These are phyloP conservation scores for Phalangium opilio DNA, from an alignment of 2,888 invertebrate genomes.

Conservation along the genomic window DNA sequence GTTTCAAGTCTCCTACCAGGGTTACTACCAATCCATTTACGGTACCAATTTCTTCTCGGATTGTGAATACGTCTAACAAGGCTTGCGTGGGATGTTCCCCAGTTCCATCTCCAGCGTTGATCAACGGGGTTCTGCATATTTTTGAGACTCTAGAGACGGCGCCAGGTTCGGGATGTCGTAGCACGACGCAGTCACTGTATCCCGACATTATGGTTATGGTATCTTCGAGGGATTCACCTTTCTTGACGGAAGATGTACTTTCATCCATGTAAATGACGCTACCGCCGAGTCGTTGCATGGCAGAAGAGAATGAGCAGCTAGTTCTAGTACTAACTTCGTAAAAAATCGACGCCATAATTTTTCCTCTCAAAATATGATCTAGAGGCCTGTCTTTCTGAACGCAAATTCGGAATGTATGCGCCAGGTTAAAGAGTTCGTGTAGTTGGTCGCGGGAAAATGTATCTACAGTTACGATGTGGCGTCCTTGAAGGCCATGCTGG, in stretches of 20 bases:
- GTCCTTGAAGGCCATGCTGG: conserved; percentile 40
- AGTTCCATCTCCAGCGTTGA: conserved; percentile 95
- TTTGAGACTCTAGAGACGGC: conserved; percentile 71
- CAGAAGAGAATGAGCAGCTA: conserved; percentile 85
- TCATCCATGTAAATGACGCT: conserved; percentile 79
- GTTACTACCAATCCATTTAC: conserved; percentile 87
- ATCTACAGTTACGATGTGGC: conserved; percentile 69
- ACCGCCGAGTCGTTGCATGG: conserved; percentile 92
- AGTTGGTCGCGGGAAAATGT: conserved; percentile 69
- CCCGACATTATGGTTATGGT: conserved; percentile 19
- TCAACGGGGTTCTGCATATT: conserved; percentile 71
- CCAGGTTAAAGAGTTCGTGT: conserved; percentile 84
- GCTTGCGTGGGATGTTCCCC: conserved; percentile 98
- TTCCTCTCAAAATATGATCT: conserved; percentile 74
- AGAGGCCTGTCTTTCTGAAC: conserved; percentile 67
- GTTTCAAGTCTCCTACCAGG: conserved; percentile 93
- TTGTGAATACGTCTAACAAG: conserved; percentile 89
- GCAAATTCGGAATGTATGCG: conserved; percentile 65
- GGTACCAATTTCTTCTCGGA: conserved; percentile 95
- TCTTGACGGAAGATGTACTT: conserved; percentile 78
- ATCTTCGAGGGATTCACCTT: conserved; percentile 81
- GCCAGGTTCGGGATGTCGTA: conserved; percentile 83
- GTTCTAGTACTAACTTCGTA: conserved; percentile 97
- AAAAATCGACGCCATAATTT: conserved; percentile 89
- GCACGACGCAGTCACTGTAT: conserved; percentile 68